A percentile compares a stretch with the other conserved stretches of the same genome.
Evolutionary conservation across 2,797 vertebrate species (phyloP).

Genomic region (Xyrichtys novacula): DNA sequence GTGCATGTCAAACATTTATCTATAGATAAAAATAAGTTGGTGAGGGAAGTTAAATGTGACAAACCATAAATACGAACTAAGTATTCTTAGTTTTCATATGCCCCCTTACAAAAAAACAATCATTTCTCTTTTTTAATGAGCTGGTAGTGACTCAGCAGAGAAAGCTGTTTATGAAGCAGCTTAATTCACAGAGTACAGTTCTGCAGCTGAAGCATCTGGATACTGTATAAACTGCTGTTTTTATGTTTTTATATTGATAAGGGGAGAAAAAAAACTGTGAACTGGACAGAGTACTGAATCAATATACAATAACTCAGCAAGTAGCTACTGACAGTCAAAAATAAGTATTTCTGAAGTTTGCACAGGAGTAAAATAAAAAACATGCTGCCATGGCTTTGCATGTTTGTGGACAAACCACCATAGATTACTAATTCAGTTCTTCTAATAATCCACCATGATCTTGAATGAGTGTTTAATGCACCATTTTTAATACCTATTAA

Average conservation of each 20-base stretch:
- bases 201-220: slow-evolving; percentile 16
- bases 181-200: slow-evolving; percentile 12
- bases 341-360: no score
- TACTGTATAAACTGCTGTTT: not conserved
- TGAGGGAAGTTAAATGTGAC: not conserved
- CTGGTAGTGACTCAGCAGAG: slow-evolving; percentile 20
- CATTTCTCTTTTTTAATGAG: slow-evolving; percentile 22
- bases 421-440: not conserved
- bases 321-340: no score
- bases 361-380: no score
- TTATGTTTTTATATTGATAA: no score
- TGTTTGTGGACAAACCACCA: no score
- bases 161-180: slow-evolving; percentile 16
- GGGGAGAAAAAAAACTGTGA: no score
- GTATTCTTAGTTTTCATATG: not conserved
- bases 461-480: no score
- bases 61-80: slow-evolving; percentile 46
- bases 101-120: not conserved
- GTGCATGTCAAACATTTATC: not conserved
- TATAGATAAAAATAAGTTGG: not conserved
- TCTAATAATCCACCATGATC: not conserved
- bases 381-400: no score
- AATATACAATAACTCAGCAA: no score
- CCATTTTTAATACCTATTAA: not conserved
- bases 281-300: no score